These are phyloP conservation scores for Abramis brama DNA, from an alignment of 2,113 vertebrate species.

Conservation along the genomic window DNA sequence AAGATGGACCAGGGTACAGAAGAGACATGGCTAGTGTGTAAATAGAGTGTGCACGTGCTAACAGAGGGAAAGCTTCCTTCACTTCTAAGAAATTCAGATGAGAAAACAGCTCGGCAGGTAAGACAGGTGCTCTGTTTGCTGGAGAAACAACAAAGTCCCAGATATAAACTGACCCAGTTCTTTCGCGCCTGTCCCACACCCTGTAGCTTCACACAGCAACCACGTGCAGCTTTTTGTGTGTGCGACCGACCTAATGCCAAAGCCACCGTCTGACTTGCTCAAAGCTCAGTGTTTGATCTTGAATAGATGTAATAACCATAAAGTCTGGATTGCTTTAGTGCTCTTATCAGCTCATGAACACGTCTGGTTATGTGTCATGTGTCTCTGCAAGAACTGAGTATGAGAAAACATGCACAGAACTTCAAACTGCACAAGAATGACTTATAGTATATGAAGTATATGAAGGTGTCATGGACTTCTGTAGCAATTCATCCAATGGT, in stretches of 20 bases:
- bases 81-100: slow-evolving; percentile 1
- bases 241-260: background rate
- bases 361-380: slow-evolving; percentile 17
- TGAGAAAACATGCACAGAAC: background rate
- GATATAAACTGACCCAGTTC: slow-evolving; percentile 9
- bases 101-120: background rate
- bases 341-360: slow-evolving; percentile 32
- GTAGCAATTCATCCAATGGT: too few relatives aligned
- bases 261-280: background rate
- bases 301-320: slow-evolving; percentile 34
- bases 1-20: background rate
- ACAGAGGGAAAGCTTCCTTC: background rate
- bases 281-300: slow-evolving; percentile 28
- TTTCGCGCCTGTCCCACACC: background rate
- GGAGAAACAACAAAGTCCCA: background rate
- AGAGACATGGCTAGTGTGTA: background rate
- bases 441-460: background rate
- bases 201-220: background rate
- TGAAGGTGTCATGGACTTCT: background rate
- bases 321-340: slow-evolving; percentile 30
- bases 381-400: slow-evolving; percentile 2
- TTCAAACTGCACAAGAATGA: background rate
- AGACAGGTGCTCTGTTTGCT: slow-evolving; percentile 7
- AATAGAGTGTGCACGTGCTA: slow-evolving; percentile 2
- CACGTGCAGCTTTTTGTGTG: background rate